A percentile compares a stretch with the other conserved stretches of the same genome.
phyloP scores from a whole-genome alignment of 35 echinoderm and acorn worm genomes.

The Ophiothrix spiculata region DNA sequence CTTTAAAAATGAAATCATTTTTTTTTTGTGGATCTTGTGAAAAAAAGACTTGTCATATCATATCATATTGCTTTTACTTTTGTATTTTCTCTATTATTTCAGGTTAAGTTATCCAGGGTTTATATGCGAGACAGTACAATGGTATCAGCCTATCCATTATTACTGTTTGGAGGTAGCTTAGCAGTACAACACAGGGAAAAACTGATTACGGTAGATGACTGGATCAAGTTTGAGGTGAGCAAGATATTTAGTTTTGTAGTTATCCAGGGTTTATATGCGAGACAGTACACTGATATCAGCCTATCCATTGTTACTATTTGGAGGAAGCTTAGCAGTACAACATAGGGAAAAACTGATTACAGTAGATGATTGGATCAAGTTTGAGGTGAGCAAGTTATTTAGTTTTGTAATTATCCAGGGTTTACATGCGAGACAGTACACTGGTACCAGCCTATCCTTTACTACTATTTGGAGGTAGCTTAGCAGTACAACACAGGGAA shows the following conservation, averaged over 20 bases:
- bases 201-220: constrained; percentile 79
- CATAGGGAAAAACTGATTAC: constrained; percentile 75
- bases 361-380: constrained; percentile 93
- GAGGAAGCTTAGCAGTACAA: constrained; percentile 75
- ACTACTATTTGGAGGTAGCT: constrained; percentile 76
- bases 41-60: too few species aligned
- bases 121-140: constrained; percentile 74
- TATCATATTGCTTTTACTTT: background rate
- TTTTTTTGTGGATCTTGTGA: too few species aligned
- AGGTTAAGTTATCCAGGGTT: constrained; percentile 80
- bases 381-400: constrained; percentile 54
- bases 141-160: constrained; percentile 70
- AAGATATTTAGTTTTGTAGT: background rate
- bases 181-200: constrained; percentile 84
- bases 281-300: constrained; percentile 71
- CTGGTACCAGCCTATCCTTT: constrained; percentile 75
- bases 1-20: too few species aligned
- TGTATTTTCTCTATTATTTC: background rate
- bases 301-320: constrained; percentile 83
- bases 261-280: constrained; percentile 58
- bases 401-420: constrained; percentile 20
- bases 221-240: constrained; percentile 89
- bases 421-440: constrained; percentile 74
- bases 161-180: constrained; percentile 82
- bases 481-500: constrained; percentile 85